Evolutionary conservation across 37 sponge, comb jelly and placozoan species (phyloP), one percentile per base, ranked within the genome.

Genomic region (Hormiphora californensis): DNA sequence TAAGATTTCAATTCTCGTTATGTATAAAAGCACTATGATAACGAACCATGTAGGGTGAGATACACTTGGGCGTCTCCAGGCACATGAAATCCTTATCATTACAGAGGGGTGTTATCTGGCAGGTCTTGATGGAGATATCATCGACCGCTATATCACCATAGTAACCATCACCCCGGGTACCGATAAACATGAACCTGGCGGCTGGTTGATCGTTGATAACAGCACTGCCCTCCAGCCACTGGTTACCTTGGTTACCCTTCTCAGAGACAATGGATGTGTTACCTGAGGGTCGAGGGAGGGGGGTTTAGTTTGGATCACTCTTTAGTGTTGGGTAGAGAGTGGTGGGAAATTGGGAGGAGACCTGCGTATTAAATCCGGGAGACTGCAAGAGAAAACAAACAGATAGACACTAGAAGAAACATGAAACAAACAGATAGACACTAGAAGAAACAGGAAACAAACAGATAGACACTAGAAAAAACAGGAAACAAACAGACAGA

Each of bases 101-200:
- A 40, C 81, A 73, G 46, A 73, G 81, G 1, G 81, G 81, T 1
- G 81, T 73, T 27, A 73, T 73, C 5, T 36, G 81, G 32, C 86
- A 86, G 22, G 62, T 59, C 86, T 55, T 54, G 41, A 73, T 46
- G 38, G 81, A 39, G 54, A 89, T 89, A 63, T 89, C 86, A 88
- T 89, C 89, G 7, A 89, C 57, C 17, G 89, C 89, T 17, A 89
- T 86, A 54, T 89, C 89, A 19, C 89, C 86, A 23, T 23, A 25
- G 65, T 59, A 89, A 21, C 63, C 35, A 1, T 19, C 61, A 21
- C 89, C 89, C 3, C 89, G 54, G 22, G 59, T 68, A 1, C 63
- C 89, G 37, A 54, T 86, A 37, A 89, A 88, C 54, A 69, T 69
- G 54, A 88, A 44, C 81, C 55, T 8, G 25, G 81, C 81, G 7